Evolutionary conservation across 2,797 vertebrate genomes (phyloP).

Genomic region (Lemur catta): DNA sequence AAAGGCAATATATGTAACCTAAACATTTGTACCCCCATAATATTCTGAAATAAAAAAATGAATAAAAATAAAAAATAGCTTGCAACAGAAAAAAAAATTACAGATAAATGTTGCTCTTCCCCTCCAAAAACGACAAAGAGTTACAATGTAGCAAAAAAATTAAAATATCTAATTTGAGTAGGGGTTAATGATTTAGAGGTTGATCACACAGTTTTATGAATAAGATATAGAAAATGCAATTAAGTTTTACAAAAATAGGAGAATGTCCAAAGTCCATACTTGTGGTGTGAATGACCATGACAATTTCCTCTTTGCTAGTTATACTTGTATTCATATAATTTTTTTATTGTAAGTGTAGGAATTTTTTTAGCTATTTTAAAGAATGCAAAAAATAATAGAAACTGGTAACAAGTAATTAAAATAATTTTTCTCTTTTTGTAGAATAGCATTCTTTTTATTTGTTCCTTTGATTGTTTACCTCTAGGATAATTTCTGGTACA

Average conservation of each 20-base stretch:
- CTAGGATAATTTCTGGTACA: neutral
- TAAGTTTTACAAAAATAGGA: neutral
- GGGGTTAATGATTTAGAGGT: neutral
- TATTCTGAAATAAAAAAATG: too few relatives aligned
- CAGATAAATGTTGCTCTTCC: neutral
- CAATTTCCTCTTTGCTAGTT: neutral
- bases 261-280: neutral
- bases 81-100: neutral
- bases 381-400: neutral
- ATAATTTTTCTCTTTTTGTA: neutral
- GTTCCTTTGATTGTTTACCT: neutral
- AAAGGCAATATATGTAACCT: too few relatives aligned
- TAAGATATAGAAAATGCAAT: neutral
- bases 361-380: neutral
- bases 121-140: neutral
- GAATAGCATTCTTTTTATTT: neutral
- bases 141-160: neutral
- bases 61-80: too few relatives aligned
- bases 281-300: neutral
- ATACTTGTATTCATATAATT: neutral
- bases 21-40: too few relatives aligned
- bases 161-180: neutral
- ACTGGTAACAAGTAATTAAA: neutral
- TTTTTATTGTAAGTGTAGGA: neutral
- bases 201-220: neutral